Evolutionary conservation across 2,113 vertebrate species (phyloP), one percentile per base, ranked within the genome.

Genomic region (Neogale vison): DNA sequence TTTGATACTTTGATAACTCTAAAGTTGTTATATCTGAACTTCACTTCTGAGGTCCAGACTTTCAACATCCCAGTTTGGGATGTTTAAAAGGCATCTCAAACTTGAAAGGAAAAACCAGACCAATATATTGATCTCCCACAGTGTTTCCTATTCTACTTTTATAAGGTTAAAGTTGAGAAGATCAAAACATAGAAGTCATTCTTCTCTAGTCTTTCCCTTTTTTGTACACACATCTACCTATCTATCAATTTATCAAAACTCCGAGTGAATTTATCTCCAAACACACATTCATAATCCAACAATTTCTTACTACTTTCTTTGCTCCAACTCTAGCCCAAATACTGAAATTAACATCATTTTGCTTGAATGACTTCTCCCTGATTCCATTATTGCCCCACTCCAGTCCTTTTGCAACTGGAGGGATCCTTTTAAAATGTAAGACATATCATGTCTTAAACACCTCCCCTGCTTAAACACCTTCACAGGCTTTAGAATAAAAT

Each of bases 151-250:
- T 7, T 85, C 36, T 29, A 57, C 15, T 57, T 55, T 72, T 80
- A 80, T 31, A 65, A 86, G 45, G 45, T 52, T 63, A 67, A 69
- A 69, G n/a, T 6, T 65, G 52, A 45, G 69, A 11, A 93, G 45
- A 59, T 83, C 0, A 93, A 82, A 57, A 74, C 20, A 74, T 11
- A 88, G 8, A 24, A 81, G 20, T 57, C 61, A 79, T 31, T 92
- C n/a, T 81, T 91, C 57, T 91, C 45, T 90, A 55, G n/a, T 24
- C n/a, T 96, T 47, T 69, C 76, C 47, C 55, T 93, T 65, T 71
- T 57, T 61, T 90, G 52, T 79, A 47, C 5, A 50, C 9, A 57
- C 15, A 1, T 42, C 42, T 42, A 42, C n/a, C n/a, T n/a, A n/a
- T 42, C 42, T 42, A 82, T 72, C 47, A 57, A 65, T 39, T 50